A percentile compares a stretch with the other conserved stretches of the same genome.
Evolutionary conservation across 2,113 vertebrate genomes (phyloP).

Genomic region (Engraulis encrasicolus): DNA sequence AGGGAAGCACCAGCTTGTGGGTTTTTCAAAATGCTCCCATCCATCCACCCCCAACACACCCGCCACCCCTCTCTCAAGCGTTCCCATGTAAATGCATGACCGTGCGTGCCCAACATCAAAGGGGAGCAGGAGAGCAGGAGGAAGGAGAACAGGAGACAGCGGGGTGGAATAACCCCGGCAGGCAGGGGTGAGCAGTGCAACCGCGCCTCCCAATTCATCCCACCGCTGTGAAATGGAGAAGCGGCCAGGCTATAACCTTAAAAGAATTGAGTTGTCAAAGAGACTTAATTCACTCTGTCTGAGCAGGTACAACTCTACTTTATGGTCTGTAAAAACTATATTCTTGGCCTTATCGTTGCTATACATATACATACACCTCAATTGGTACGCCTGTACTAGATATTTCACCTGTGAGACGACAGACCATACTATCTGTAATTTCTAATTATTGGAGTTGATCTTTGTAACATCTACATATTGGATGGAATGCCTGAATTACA

Average conservation of each 20-base stretch:
- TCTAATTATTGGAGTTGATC: neutral
- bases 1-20: neutral
- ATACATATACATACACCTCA: no score
- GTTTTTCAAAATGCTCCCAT: neutral
- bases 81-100: neutral
- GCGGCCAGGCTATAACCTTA: neutral
- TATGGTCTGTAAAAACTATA: no score
- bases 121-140: neutral
- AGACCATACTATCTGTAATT: no score
- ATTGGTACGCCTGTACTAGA: no score
- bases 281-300: neutral
- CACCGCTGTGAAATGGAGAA: constrained; percentile 12
- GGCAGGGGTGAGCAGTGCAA: neutral
- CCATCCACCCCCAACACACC: neutral
- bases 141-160: neutral
- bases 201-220: neutral
- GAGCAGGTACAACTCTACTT: no score
- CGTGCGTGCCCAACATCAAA: neutral
- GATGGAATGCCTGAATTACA: neutral
- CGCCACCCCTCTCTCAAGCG: neutral
- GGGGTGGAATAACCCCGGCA: constrained; percentile 2
- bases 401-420: no score
- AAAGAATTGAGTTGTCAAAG: neutral
- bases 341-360: no score
- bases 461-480: neutral